phyloP scores from a whole-genome alignment of 2,113 vertebrate species.

The Theristicus caerulescens region DNA sequence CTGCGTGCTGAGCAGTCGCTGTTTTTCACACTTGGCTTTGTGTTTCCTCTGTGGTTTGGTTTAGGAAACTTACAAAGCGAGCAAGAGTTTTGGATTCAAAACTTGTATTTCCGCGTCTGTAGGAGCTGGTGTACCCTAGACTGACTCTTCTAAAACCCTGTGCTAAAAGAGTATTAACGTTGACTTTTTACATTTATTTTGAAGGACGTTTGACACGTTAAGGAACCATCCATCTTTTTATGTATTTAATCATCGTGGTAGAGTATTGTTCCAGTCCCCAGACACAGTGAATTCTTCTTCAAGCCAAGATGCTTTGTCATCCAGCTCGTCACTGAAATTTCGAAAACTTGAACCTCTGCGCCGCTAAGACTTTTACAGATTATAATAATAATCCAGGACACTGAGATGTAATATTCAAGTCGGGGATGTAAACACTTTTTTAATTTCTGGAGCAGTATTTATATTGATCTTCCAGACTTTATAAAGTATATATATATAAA shows the following conservation, averaged over 20 bases:
- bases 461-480: conserved; percentile 82
- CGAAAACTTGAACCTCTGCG: conserved; percentile 91
- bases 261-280: conserved; percentile 86
- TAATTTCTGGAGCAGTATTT: conserved; percentile 78
- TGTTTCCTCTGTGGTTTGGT: not conserved
- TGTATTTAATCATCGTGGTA: conserved; percentile 95
- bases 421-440: conserved; percentile 77
- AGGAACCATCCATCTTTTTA: conserved; percentile 98
- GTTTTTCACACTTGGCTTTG: not conserved
- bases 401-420: conserved; percentile 75
- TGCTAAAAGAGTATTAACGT: not conserved
- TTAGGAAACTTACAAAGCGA: not conserved
- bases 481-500: conserved; percentile 62
- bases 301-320: conserved; percentile 84
- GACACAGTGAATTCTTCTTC: conserved; percentile 81
- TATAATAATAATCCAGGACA: conserved; percentile 69
- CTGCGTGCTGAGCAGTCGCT: not conserved
- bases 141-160: not conserved
- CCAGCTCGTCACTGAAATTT: conserved; percentile 88
- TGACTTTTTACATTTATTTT: conserved; percentile 51
- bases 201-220: conserved; percentile 95
- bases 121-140: not conserved
- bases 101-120: not conserved
- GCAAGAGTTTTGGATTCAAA: not conserved
- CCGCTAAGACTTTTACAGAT: conserved; percentile 81